These are phyloP conservation scores for Mellilla xanthometata DNA, from an alignment of 2,888 invertebrate species.

Conservation along the genomic window DNA sequence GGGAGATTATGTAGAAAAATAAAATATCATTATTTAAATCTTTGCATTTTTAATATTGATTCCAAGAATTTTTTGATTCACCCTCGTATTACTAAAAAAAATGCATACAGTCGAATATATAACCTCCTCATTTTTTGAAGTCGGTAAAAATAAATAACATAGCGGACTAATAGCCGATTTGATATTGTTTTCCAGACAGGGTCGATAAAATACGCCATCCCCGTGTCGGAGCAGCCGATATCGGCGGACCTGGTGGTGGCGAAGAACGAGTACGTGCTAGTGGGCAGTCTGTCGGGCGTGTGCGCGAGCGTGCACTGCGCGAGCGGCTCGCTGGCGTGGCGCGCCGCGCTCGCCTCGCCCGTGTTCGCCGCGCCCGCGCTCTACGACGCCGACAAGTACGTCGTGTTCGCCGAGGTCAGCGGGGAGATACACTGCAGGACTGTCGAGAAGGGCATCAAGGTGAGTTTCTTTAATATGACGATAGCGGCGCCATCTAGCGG, in stretches of 20 bases:
- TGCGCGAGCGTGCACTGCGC: constrained; percentile 77
- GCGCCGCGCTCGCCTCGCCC: constrained; percentile 79
- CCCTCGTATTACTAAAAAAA: too few species aligned
- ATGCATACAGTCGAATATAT: too few species aligned
- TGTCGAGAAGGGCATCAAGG: constrained; percentile 74
- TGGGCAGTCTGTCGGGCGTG: constrained; percentile 83
- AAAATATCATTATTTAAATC: too few species aligned
- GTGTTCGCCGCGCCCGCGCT: constrained; percentile 85
- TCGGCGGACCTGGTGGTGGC: constrained; percentile 72
- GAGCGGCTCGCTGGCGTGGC: constrained; percentile 83
- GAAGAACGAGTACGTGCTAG: constrained; percentile 59
- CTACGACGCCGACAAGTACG: constrained; percentile 76
- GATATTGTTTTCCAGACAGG: constrained; percentile 83
- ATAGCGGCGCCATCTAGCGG: too few species aligned
- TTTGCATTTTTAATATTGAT: too few species aligned
- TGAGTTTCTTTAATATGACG: too few species aligned
- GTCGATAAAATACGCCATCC: constrained; percentile 51
- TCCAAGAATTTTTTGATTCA: too few species aligned
- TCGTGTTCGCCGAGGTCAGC: constrained; percentile 80
- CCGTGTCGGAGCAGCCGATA: constrained; percentile 67
- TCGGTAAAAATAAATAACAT: too few species aligned
- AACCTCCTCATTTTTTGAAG: too few species aligned
- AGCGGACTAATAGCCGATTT: too few species aligned
- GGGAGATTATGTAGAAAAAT: too few species aligned
- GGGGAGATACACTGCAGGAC: constrained; percentile 82